Base-by-base conservation (phyloP, 37 sponge, comb jelly and placozoan species). In the Spongilla lacustris region DNA sequence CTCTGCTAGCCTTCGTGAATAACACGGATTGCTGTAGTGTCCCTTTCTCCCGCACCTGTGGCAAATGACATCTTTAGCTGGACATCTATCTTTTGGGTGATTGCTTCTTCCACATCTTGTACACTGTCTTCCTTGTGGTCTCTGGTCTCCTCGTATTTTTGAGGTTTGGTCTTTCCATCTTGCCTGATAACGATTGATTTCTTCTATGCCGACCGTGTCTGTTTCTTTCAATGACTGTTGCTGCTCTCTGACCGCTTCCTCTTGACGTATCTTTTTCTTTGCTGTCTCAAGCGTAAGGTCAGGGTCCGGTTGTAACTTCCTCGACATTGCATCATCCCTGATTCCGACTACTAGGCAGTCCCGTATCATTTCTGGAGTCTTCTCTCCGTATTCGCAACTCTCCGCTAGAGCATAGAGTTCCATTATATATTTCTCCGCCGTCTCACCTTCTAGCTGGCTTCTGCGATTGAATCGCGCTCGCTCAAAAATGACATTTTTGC, bases 181-280 rank as follows among this genome's bases (percentile, higher is more conserved):
- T 41, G 41, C 41, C 41, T 41, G 41, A 41, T 41, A 41, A 9
- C 6, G 41, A 41, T 41, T 41, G 41, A 41, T 41, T 41, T 41
- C 41, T 41, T 41, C 41, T 41, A 6, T 41, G 41, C 41, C 41
- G 41, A 41, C 41, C 3, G 41, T 41, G 41, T 41, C 41, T 41
- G 41, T 41, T 41, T 41, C 41, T 41, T 41, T 41, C 41, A 41
- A 41, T 41, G 41, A 9, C 41, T 41, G 41, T 41, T 41, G 41
- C 6, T 81, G 81, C 21, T 81, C 37, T 6, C 69, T 25, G 14
- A 81, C 70, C n/a, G 69, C 81, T 81, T 81, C 81, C 22, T 28
- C 27, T 66, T 81, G 71, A 9, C 69, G 29, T 17, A 81, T 37
- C 10, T 27, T 69, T n/a, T 81, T 68, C 70, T 69, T 69, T n/a